Evolutionary conservation across 2,113 vertebrate genomes (phyloP), one percentile per base, ranked within the genome.

Genomic region (Pandion haliaetus): DNA sequence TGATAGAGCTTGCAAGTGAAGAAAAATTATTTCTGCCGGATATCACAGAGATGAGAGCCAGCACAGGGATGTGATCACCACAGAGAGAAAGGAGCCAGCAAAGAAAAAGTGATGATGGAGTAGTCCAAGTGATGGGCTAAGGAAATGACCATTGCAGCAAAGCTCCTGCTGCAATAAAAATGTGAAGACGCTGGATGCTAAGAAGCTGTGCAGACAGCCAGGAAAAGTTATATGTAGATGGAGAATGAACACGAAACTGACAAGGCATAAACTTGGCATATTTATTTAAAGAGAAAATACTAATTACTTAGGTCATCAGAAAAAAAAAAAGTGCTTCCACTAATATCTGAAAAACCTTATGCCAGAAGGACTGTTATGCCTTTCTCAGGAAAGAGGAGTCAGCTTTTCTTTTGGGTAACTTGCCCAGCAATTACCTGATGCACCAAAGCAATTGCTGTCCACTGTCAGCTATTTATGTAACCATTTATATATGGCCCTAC

Each of bases 11-110:
- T 86, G 71, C 38, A 77, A 96, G 74, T 18, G 62, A 72, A 63
- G 54, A 96, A 50, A 66, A 94, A 95, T 94, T 74, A 91, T 94
- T 94, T 91, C 86, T 91, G 86, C 42, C 89, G 94, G 83, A 93
- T 93, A 89, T 79, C 83, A 95, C 73, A 59, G 78, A 82, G 40
- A 80, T 0, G 1, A 72, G 71, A 95, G 66, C 82, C 74, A 93
- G 67, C 32, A 38, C 26, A 71, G 55, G 50, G 77, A 81, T 90
- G 61, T 50, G 81, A 81, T 96, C 67, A 81, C 20, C 55, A 74
- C 8, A 47, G 63, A 74, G 67, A 70, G 42, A 90, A 96, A 69
- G 40, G 62, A 93, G 78, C 31, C 32, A 21, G 67, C 66, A 82
- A 90, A 90, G 49, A 70, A 92, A 76, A 91, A 58, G 49, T 73